Percentiles rank a stretch among this genome's conserved stretches.
These are phyloP conservation scores for Plusia festucae DNA, from an alignment of 2,888 invertebrate species.

Conservation along the genomic window DNA sequence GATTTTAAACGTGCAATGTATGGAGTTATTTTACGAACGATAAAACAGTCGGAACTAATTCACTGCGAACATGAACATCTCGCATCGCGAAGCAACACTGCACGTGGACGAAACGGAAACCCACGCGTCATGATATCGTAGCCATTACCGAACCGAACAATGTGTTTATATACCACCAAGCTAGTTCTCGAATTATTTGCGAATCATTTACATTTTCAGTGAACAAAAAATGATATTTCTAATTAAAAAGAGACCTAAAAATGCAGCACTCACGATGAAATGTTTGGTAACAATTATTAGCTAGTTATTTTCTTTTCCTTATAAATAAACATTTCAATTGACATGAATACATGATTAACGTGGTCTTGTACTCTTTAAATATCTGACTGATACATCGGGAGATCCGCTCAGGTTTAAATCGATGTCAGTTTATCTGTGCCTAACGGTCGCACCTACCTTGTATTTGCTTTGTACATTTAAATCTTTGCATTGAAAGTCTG, in stretches of 20 bases:
- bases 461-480: constrained; percentile 74
- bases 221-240: too few relatives aligned
- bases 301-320: background rate
- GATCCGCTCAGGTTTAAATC: constrained; percentile 63
- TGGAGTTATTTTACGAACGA: constrained; percentile 36
- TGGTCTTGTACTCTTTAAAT: constrained; percentile 1
- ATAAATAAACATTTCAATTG: background rate
- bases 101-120: constrained; percentile 44
- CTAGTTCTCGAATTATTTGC: background rate
- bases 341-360: constrained; percentile 2
- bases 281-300: background rate
- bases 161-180: constrained; percentile 18
- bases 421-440: constrained; percentile 82
- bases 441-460: constrained; percentile 77
- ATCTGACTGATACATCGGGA: constrained; percentile 24
- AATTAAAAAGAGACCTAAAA: background rate
- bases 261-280: background rate
- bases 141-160: constrained; percentile 11
- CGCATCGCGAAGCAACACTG: constrained; percentile 9
- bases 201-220: background rate
- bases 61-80: constrained; percentile 25
- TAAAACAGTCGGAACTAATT: constrained; percentile 52
- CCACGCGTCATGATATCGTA: constrained; percentile 13
- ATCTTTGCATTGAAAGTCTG: constrained; percentile 57
- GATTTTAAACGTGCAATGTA: constrained; percentile 17